These are phyloP conservation scores for Miltochrista miniata DNA, from an alignment of 2,888 invertebrate genomes.

Conservation along the genomic window DNA sequence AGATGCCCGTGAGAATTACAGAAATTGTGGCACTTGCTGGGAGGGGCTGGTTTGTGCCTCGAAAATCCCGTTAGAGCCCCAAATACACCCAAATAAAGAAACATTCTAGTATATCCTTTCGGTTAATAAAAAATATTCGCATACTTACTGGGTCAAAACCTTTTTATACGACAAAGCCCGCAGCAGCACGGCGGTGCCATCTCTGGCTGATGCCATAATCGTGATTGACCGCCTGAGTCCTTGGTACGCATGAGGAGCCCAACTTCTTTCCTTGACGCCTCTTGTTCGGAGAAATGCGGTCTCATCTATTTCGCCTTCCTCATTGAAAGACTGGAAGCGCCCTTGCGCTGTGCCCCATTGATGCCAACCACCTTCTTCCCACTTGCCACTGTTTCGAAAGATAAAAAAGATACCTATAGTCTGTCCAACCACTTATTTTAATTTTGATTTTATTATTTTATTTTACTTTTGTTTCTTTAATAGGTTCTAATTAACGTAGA, in stretches of 20 bases:
- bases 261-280: constrained; percentile 75
- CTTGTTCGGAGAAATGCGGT: constrained; percentile 75
- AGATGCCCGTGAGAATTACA: too few relatives aligned
- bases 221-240: constrained; percentile 55
- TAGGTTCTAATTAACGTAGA: too few relatives aligned
- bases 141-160: constrained; percentile 82
- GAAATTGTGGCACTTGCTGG: too few relatives aligned
- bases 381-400: constrained; percentile 53
- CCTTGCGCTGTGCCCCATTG: constrained; percentile 87
- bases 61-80: too few relatives aligned
- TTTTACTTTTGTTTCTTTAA: too few relatives aligned
- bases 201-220: constrained; percentile 67
- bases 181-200: constrained; percentile 84
- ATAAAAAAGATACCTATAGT: background rate
- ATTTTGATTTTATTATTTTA: too few relatives aligned
- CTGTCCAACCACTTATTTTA: too few relatives aligned
- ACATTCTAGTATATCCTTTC: too few relatives aligned
- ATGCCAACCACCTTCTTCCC: constrained; percentile 78
- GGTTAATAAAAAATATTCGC: too few relatives aligned
- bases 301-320: constrained; percentile 53
- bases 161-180: constrained; percentile 77
- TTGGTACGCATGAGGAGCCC: constrained; percentile 55
- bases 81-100: too few relatives aligned
- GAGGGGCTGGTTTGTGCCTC: too few relatives aligned
- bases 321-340: constrained; percentile 73